phyloP scores from a whole-genome alignment of 2,113 vertebrate species.

The Cygnus buccinator region DNA sequence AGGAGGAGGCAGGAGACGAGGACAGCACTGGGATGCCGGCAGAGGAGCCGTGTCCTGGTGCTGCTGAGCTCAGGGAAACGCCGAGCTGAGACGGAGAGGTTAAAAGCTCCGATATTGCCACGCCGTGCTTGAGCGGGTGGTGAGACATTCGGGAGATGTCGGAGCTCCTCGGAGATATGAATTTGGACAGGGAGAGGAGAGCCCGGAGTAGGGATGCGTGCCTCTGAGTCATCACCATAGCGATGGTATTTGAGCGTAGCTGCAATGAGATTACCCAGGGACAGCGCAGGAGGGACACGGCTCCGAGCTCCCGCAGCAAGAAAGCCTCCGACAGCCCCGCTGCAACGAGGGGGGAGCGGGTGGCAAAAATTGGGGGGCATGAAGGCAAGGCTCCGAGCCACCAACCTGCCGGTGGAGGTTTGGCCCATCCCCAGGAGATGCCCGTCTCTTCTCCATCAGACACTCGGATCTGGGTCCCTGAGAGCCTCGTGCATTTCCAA shows the following conservation, averaged over 20 bases:
- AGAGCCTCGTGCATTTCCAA: background rate
- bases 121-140: background rate
- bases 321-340: accelerated
- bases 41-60: background rate
- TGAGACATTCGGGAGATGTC: background rate
- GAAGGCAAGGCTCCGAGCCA: background rate
- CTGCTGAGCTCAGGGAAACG: slow-evolving; percentile 1
- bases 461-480: background rate
- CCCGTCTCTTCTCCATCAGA: background rate
- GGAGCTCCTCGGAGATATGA: background rate
- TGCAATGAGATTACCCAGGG: slow-evolving; percentile 29
- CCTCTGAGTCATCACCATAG: slow-evolving; percentile 53
- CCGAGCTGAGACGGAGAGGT: background rate
- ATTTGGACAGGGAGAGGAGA: slow-evolving; percentile 38
- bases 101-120: background rate
- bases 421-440: background rate
- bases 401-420: background rate
- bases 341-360: background rate
- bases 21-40: background rate
- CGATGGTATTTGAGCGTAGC: slow-evolving; percentile 49
- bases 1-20: background rate
- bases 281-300: accelerated
- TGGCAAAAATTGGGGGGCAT: background rate
- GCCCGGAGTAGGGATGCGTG: background rate
- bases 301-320: background rate